phyloP scores from a whole-genome alignment of 2,888 invertebrate species.

The Spicauda simplicius region DNA sequence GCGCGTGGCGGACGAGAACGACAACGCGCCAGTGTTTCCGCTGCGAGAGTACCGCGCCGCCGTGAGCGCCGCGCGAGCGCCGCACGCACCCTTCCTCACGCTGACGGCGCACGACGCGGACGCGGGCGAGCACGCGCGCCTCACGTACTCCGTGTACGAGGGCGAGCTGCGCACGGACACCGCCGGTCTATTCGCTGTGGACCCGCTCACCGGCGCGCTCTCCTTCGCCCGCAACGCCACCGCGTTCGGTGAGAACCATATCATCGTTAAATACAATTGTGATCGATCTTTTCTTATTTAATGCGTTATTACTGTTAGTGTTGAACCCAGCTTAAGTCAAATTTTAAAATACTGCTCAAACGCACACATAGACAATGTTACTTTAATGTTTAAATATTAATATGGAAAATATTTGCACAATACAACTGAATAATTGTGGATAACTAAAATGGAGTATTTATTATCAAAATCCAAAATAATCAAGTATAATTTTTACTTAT shows the following conservation, averaged over 20 bases:
- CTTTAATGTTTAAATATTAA: too few species aligned
- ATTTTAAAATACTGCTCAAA: too few species aligned
- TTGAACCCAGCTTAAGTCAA: too few species aligned
- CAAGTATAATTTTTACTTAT: not conserved
- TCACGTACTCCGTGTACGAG: conserved; percentile 92
- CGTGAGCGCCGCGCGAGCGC: conserved; percentile 81
- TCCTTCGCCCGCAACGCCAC: conserved; percentile 86
- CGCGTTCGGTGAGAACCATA: conserved; percentile 65
- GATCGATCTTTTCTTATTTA: too few species aligned
- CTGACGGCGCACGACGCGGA: conserved; percentile 90
- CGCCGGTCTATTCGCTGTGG: conserved; percentile 89
- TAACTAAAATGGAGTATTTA: too few species aligned
- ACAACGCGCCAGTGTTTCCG: conserved; percentile 91
- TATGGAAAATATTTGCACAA: too few species aligned
- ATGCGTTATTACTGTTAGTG: too few species aligned
- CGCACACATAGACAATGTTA: too few species aligned
- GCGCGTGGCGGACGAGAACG: conserved; percentile 92
- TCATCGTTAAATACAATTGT: too few species aligned
- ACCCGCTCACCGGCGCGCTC: conserved; percentile 90
- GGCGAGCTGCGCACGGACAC: conserved; percentile 76
- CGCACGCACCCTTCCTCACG: conserved; percentile 65
- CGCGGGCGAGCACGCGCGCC: conserved; percentile 88
- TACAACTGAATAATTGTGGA: too few species aligned
- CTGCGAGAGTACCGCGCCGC: conserved; percentile 91
- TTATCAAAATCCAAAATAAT: too few species aligned